Conservation (phyloP, 2,113 vertebrate species). For the Edolisoma coerulescens region DNA sequence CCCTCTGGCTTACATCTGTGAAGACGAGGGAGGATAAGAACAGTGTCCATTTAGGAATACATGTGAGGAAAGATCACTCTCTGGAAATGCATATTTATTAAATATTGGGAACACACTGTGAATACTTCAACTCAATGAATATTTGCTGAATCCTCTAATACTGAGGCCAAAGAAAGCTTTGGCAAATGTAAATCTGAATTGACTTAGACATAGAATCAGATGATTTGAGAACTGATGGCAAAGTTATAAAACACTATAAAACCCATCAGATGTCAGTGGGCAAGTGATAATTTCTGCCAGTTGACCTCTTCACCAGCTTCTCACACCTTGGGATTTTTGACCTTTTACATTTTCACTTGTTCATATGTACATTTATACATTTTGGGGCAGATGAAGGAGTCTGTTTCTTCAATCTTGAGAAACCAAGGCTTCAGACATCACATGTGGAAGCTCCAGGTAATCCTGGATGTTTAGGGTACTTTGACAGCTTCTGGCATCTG, state of each 20-base stretch:
- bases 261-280: background rate
- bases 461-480: background rate
- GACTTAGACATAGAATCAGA: background rate
- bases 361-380: background rate
- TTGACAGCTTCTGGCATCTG: background rate
- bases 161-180: background rate
- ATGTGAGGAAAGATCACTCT: background rate
- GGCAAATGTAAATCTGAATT: background rate
- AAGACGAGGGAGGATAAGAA: background rate
- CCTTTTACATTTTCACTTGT: background rate
- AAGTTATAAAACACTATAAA: background rate
- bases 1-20: slow-evolving; percentile 1
- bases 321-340: background rate
- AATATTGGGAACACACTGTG: background rate
- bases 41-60: background rate
- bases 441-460: fast-evolving
- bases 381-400: background rate
- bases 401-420: background rate
- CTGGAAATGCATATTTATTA: background rate
- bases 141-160: background rate
- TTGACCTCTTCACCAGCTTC: background rate
- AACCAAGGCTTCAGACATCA: background rate
- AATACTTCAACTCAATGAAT: background rate
- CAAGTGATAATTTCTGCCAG: background rate
- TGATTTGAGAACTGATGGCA: background rate